Evolutionary conservation across 2,113 vertebrate species (phyloP).

Genomic region (Cairina moschata): DNA sequence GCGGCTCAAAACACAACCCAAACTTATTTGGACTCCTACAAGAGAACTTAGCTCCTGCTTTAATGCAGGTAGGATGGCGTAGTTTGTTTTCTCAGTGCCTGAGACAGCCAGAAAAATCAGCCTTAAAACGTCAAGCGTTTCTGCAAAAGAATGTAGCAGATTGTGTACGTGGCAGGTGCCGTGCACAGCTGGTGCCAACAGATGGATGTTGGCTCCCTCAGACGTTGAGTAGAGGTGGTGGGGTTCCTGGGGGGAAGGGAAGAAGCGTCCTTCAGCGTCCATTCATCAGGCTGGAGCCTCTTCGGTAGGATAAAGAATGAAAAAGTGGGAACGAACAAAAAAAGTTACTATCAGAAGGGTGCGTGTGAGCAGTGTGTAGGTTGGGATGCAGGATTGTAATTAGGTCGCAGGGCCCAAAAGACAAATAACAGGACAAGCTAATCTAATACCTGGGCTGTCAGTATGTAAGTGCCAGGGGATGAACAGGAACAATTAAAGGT

Average conservation of each 20-base stretch:
- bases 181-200: fast-evolving
- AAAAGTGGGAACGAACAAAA: background rate
- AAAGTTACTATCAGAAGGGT: background rate
- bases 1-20: background rate
- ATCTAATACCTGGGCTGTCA: slow-evolving; percentile 42
- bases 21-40: background rate
- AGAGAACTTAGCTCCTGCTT: background rate
- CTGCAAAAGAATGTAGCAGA: background rate
- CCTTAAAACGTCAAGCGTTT: background rate
- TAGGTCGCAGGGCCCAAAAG: slow-evolving; percentile 41
- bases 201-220: background rate
- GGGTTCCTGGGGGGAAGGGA: background rate
- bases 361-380: background rate
- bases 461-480: background rate
- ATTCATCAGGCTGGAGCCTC: background rate
- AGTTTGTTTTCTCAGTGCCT: background rate
- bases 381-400: slow-evolving; percentile 29
- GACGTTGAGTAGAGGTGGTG: fast-evolving
- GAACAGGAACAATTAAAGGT: background rate
- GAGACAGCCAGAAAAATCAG: background rate
- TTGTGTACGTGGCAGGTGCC: fast-evolving
- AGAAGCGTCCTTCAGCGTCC: background rate
- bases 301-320: background rate
- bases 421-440: slow-evolving; percentile 50
- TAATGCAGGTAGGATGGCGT: background rate